Conservation (phyloP, 2,113 vertebrate genomes). For the Notiomystis cincta region DNA sequence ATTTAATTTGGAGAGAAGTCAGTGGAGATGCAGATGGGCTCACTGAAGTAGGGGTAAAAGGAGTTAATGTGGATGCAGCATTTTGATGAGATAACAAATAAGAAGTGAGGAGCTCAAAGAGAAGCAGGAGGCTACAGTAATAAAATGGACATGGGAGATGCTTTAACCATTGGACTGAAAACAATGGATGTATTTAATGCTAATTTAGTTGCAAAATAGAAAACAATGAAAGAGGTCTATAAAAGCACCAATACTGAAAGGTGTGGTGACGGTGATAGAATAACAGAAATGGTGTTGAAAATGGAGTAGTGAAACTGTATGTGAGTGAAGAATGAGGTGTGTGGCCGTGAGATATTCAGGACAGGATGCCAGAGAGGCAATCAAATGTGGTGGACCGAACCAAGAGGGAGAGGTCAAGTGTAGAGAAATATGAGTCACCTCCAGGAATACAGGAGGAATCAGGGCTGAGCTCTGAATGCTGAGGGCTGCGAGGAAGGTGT, state of each 20-base stretch:
- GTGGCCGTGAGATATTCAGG: background rate
- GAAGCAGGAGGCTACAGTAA: background rate
- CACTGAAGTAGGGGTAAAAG: background rate
- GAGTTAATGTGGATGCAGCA: background rate
- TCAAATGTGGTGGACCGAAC: background rate
- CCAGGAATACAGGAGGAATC: background rate
- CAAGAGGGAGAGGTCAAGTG: background rate
- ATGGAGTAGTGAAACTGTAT: background rate
- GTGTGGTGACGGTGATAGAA: background rate
- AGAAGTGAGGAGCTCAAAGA: background rate
- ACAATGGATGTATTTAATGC: background rate
- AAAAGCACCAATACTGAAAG: background rate
- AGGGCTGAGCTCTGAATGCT: background rate
- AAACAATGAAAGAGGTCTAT: background rate
- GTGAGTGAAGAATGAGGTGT: background rate
- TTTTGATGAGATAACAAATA: background rate
- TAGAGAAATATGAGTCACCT: background rate
- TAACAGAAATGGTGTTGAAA: background rate
- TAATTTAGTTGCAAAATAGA: background rate
- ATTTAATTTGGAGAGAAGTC: background rate
- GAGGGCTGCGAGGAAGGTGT: background rate
- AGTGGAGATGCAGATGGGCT: background rate
- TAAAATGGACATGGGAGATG: background rate
- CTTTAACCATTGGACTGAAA: background rate
- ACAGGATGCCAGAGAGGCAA: background rate